Conservation (phyloP, 2,888 invertebrate species). For the Tenthredo amoena region DNA sequence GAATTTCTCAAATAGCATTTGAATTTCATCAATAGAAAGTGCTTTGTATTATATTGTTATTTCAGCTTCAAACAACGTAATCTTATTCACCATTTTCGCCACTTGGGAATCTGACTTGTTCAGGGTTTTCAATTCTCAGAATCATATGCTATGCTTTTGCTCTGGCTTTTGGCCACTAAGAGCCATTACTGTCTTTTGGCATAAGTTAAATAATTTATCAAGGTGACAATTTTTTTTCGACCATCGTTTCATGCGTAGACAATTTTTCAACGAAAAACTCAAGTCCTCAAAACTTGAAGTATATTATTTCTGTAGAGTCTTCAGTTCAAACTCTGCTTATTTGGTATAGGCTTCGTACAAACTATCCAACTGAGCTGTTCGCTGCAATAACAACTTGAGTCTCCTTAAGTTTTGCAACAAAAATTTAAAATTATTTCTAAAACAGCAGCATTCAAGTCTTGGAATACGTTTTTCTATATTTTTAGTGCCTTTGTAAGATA, state of each 20-base stretch:
- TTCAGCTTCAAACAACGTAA: conserved; percentile 13
- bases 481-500: neutral
- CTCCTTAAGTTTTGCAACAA: neutral
- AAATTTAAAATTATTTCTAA: neutral
- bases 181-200: neutral
- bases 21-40: conserved; percentile 20
- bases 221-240: neutral
- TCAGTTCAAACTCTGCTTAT: neutral
- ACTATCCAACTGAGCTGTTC: neutral
- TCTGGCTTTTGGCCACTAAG: neutral
- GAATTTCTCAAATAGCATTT: conserved; percentile 27
- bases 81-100: neutral
- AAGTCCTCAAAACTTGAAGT: neutral
- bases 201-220: neutral
- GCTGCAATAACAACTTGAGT: neutral
- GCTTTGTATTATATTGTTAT: conserved; percentile 39
- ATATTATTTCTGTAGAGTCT: conserved; percentile 1
- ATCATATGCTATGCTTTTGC: neutral
- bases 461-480: neutral
- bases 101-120: conserved; percentile 1
- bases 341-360: neutral
- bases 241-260: neutral
- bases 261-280: neutral
- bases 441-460: neutral
- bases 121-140: conserved; percentile 38